These are phyloP conservation scores for Cepaea hortensis DNA, from an alignment of 2,888 invertebrate genomes.

Conservation along the genomic window DNA sequence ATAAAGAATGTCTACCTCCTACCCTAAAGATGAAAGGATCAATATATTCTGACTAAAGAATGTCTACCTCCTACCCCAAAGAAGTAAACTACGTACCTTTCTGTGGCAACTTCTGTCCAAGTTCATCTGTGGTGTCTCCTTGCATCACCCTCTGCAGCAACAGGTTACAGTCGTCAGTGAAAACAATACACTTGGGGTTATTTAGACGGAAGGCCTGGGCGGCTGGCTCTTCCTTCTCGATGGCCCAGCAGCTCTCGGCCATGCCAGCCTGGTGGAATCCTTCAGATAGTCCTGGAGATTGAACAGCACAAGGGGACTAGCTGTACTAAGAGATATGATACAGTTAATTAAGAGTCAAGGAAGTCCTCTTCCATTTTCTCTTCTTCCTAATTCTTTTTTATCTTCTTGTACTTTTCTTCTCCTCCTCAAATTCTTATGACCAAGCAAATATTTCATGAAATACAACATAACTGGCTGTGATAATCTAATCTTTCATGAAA, in stretches of 20 bases:
- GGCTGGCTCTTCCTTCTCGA: conserved; percentile 86
- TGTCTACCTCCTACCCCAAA: too few relatives aligned
- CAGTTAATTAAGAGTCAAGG: too few relatives aligned
- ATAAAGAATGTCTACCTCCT: too few relatives aligned
- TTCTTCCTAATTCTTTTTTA: too few relatives aligned
- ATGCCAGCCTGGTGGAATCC: conserved; percentile 81
- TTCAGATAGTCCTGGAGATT: conserved; percentile 82
- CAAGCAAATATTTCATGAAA: background rate
- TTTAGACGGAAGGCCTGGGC: conserved; percentile 88
- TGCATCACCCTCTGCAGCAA: conserved; percentile 83
- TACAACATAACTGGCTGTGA: background rate
- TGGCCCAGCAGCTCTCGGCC: conserved; percentile 86
- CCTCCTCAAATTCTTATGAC: too few relatives aligned
- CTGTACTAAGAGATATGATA: too few relatives aligned
- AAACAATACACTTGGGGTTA: conserved; percentile 85
- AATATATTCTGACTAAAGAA: too few relatives aligned
- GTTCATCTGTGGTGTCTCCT: conserved; percentile 73
- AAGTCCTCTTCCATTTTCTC: too few relatives aligned
- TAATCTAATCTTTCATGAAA: background rate
- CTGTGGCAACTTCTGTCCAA: conserved; percentile 81
- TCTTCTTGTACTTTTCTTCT: too few relatives aligned
- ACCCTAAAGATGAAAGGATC: too few relatives aligned
- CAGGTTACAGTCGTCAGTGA: conserved; percentile 88
- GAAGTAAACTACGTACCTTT: conserved; percentile 73
- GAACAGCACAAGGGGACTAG: too few relatives aligned